Evolutionary conservation across 1,140 invertebrate species (phyloP), one percentile per base, ranked within the genome.

Genomic region (Drosophila yakuba): DNA sequence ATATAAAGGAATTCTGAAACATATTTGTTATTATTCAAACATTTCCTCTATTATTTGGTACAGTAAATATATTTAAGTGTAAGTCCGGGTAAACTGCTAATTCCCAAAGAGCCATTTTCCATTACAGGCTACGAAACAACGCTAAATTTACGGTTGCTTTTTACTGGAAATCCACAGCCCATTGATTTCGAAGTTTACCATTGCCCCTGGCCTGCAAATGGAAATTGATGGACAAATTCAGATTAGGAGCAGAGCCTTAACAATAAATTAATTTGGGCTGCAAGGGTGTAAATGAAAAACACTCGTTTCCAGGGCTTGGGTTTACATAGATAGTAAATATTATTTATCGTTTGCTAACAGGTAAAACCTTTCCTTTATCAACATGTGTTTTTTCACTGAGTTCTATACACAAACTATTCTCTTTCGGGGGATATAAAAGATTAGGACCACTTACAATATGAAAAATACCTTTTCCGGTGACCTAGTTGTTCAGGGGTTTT

Each of bases 401-500:
- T 25, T 4, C 4, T 4, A 25, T 25, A 32, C 32, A 15, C 8
- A 12, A 52, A 52, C 50, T 52, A 52, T 36, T 36, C 15, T 32
- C 12, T 55, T 55, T 38, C 12, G 4, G 14, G 36, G 36, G 20
- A 25, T 25, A 23, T 32, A 39, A 41, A 25, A 28, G n/a, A 8
- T 14, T 23, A 25, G 1, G n/a, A 17, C 23, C 15, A 61, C 28
- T 10, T 50, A 11, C 8, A 32, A 8, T 32, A 17, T 17, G 1
- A 17, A 17, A 17, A 17, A 17, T 17, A 3, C 11, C 36, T 4
- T 38, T 41, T 28, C 6, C 1, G 6, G n/a, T 15, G 6, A 4
- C 14, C n/a, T 11, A 58, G 28, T 43, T 68, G n/a, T 62, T 17
- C 28, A 23, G 41, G 17, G 28, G 66, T 57, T n/a, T 66, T 71